A percentile compares a stretch with the other conserved stretches of the same genome.
phyloP scores from a whole-genome alignment of 2,797 vertebrate species.

The Balearica regulorum region DNA sequence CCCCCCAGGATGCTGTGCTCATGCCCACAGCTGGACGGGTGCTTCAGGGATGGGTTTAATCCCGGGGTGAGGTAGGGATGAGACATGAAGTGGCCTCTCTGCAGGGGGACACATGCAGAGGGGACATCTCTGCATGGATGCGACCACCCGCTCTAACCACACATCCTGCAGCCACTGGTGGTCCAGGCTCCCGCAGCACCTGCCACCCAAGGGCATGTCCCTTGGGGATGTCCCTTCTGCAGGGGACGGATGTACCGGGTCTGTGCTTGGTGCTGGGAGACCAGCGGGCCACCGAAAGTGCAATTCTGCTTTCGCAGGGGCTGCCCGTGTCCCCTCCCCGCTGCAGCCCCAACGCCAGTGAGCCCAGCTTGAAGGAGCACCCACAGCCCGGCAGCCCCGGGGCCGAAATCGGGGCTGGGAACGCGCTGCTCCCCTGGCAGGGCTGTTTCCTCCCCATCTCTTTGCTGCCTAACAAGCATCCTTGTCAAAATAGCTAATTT shows the following conservation, averaged over 20 bases:
- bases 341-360: neutral
- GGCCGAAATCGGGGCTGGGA: neutral
- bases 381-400: neutral
- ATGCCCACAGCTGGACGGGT: neutral
- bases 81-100: neutral
- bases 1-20: neutral
- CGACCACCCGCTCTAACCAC: neutral
- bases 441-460: neutral
- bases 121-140: neutral
- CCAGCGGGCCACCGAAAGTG: neutral
- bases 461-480: constrained; percentile 27
- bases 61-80: neutral
- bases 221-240: neutral
- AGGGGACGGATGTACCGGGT: fast-evolving
- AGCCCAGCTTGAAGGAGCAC: neutral
- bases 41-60: neutral
- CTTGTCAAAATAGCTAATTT: constrained; percentile 44
- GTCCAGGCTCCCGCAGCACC: neutral
- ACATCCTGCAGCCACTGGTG: neutral
- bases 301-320: neutral
- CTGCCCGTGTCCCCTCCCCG: neutral
- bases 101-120: fast-evolving
- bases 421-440: neutral
- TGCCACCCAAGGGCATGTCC: fast-evolving
- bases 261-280: neutral